A percentile compares a stretch with the other conserved stretches of the same genome.
These are phyloP conservation scores for Tragelaphus eurycerus DNA, from an alignment of 2,797 vertebrate species.

Conservation along the genomic window DNA sequence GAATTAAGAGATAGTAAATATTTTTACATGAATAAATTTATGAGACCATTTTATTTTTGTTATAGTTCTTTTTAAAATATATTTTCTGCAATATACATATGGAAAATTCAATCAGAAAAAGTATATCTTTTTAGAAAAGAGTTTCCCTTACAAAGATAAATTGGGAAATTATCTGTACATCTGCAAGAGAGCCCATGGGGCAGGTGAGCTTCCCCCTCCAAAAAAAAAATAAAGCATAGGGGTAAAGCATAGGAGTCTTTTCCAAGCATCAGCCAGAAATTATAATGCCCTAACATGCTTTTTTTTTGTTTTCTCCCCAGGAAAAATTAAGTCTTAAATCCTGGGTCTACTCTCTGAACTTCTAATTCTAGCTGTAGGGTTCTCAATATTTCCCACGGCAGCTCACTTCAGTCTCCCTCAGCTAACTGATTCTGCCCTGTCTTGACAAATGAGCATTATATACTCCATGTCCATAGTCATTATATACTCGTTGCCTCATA, in stretches of 20 bases:
- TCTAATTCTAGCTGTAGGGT: not conserved
- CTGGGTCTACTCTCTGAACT: too few species aligned
- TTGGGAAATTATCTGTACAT: accelerated
- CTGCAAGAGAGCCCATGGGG: not conserved
- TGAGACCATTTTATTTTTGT: not conserved
- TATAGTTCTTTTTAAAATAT: not conserved
- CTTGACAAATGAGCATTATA: not conserved
- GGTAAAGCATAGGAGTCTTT: not conserved
- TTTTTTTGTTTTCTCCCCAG: not conserved
- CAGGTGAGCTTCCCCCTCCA: accelerated
- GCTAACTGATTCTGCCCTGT: not conserved
- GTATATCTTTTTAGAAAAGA: not conserved
- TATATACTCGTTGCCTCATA: not conserved
- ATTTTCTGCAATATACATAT: not conserved
- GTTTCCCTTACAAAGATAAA: not conserved
- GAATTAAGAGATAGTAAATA: not conserved
- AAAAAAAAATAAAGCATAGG: not conserved
- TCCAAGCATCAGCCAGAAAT: not conserved
- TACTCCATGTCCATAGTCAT: not conserved
- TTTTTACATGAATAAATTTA: not conserved
- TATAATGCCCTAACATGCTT: too few species aligned
- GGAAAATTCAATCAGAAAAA: not conserved
- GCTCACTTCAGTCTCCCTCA: not conserved
- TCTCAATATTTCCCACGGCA: not conserved
- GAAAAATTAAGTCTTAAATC: not conserved